Evolutionary conservation across 2,888 invertebrate genomes (phyloP).

Genomic region (Isotomurus palustris): DNA sequence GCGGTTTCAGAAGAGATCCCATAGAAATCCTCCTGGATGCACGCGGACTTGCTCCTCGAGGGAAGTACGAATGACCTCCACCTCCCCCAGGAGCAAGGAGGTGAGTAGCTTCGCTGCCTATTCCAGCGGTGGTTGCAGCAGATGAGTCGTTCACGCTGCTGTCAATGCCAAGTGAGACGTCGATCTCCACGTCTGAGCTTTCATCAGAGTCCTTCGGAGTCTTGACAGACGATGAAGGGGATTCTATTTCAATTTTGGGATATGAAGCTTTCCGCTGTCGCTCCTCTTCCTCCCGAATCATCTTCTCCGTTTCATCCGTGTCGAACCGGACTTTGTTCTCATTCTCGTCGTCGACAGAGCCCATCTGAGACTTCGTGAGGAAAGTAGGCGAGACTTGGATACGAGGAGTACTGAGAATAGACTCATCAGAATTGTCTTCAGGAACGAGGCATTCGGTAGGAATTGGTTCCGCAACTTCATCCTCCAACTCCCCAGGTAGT

Average conservation of each 20-base stretch:
- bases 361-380: not conserved
- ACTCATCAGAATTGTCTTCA: not conserved
- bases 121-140: not conserved
- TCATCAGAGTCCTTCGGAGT: constrained; percentile 39
- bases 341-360: constrained; percentile 4
- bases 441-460: not conserved
- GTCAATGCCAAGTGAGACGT: constrained; percentile 23
- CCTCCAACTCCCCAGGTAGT: constrained; percentile 31
- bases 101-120: not conserved
- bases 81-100: not conserved
- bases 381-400: not conserved
- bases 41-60: constrained; percentile 50
- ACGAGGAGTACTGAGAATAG: too few species aligned
- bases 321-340: constrained; percentile 3
- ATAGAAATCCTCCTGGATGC: constrained; percentile 86
- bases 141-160: constrained; percentile 25
- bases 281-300: constrained; percentile 6
- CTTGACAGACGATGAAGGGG: constrained; percentile 39
- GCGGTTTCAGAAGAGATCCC: constrained; percentile 76
- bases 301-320: constrained; percentile 17
- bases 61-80: constrained; percentile 1
- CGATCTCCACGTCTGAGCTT: constrained; percentile 12
- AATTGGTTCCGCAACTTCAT: constrained; percentile 23
- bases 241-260: constrained; percentile 44
- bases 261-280: constrained; percentile 11